Conservation (phyloP, 35 echinoderm and acorn worm genomes). For the Nesometra sesokonis region DNA sequence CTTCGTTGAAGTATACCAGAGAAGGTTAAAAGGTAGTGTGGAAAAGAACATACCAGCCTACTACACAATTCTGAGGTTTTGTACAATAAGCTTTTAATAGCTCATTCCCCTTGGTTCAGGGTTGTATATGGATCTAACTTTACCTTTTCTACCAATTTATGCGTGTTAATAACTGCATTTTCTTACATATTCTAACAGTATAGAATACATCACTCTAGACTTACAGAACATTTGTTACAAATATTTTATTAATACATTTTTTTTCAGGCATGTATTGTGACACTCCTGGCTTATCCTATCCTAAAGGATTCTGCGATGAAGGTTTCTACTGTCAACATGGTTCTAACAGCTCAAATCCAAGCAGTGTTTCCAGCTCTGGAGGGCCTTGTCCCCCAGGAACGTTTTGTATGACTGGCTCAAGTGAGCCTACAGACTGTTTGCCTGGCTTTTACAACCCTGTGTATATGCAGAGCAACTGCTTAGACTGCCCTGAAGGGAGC, state of each 20-base stretch:
- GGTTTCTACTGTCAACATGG: conserved; percentile 76
- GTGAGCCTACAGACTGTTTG: conserved; percentile 45
- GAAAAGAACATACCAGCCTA: too few relatives aligned
- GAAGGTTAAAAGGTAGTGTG: too few relatives aligned
- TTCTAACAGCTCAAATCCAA: conserved; percentile 83
- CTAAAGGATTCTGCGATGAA: conserved; percentile 60
- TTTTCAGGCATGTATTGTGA: conserved; percentile 81
- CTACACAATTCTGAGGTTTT: too few relatives aligned
- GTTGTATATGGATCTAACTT: too few relatives aligned
- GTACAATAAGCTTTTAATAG: too few relatives aligned
- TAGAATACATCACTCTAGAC: too few relatives aligned
- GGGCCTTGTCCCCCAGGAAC: conserved; percentile 80
- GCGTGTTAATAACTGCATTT: too few relatives aligned
- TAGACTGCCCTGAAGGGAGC: conserved; percentile 71
- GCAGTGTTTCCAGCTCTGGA: conserved; percentile 34
- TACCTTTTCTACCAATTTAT: too few relatives aligned
- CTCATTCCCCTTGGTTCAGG: too few relatives aligned
- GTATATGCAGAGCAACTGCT: conserved; percentile 64
- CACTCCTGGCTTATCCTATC: conserved; percentile 58
- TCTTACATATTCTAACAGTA: too few relatives aligned
- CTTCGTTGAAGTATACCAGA: too few relatives aligned
- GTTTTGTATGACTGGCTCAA: conserved; percentile 63
- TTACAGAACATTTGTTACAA: neutral
- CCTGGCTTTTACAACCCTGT: conserved; percentile 76
- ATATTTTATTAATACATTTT: neutral